Percentiles rank a stretch among this genome's conserved stretches.
phyloP scores from a whole-genome alignment of 2,888 invertebrate genomes.

The Pseudeuparius sepicola region DNA sequence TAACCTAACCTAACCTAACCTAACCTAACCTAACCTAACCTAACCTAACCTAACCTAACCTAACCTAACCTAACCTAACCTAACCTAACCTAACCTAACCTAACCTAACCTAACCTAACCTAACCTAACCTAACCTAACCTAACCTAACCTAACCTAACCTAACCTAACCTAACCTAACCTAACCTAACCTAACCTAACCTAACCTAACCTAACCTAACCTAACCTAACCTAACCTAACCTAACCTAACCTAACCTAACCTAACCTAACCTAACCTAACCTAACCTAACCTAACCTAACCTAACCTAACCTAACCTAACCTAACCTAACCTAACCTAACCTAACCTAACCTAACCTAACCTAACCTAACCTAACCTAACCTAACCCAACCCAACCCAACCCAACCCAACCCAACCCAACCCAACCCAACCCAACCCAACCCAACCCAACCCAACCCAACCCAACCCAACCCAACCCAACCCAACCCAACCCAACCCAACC shows the following conservation, averaged over 20 bases:
- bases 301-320: slow-evolving; percentile 13
- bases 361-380: slow-evolving; percentile 6
- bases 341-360: slow-evolving; percentile 6
- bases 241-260: slow-evolving; percentile 21
- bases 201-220: slow-evolving; percentile 19
- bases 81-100: slow-evolving; percentile 8
- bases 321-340: slow-evolving; percentile 19
- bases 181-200: slow-evolving; percentile 18
- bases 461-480: slow-evolving; percentile 8
- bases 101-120: slow-evolving; percentile 19
- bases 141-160: slow-evolving; percentile 17
- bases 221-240: slow-evolving; percentile 20
- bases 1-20: slow-evolving; percentile 3
- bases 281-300: slow-evolving; percentile 7
- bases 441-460: slow-evolving; percentile 8
- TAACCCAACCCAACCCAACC: slow-evolving; percentile 8
- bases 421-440: slow-evolving; percentile 8
- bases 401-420: slow-evolving; percentile 8
- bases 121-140: slow-evolving; percentile 19
- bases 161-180: slow-evolving; percentile 18
- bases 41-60: slow-evolving; percentile 3
- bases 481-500: slow-evolving; percentile 8
- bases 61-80: slow-evolving; percentile 3
- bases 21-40: slow-evolving; percentile 3
- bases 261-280: slow-evolving; percentile 18